Evolutionary conservation across 2,113 vertebrate species (phyloP), one percentile per base, ranked within the genome.

Genomic region (Dasyurus viverrinus): DNA sequence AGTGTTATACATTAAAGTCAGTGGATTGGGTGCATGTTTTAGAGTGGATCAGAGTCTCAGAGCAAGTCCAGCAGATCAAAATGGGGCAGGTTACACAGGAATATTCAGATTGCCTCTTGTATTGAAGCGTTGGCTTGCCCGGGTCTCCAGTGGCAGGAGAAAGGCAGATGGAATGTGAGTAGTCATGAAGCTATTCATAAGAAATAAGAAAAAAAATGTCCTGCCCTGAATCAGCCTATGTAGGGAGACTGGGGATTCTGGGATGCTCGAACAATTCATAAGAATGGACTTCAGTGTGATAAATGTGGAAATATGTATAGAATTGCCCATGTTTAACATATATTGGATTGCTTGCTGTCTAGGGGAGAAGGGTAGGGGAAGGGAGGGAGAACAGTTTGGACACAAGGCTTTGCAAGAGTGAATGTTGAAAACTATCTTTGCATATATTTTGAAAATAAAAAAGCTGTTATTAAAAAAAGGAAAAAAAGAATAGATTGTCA

Each of bases 261-360:
- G 96, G 90, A 94, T 95, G 68, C 92, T 84, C 94, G 95, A 92
- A 91, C 90, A 94, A 93, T 97, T 96, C 94, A 94, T 96, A 97
- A 94, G 94, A 97, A 96, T 96, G 94, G 96, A 91, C 53, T 54
- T 96, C 50, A 94, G 94, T 10, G 9, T 52, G 50, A 52, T 52
- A 52, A 52, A 52, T 52, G 50, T 52, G 50, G 50, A 52, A 52
- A 52, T 52, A 10, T 52, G 10, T 52, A 10, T 52, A 52, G 9
- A 10, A 52, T 52, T 50, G 50, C 50, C 5, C 50, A 52, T 48
- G 48, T 52, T 52, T 52, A 52, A 52, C 1, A 52, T 52, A 52
- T 52, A 52, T 52, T 52, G 50, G 50, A 52, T 52, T 52, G 50
- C 50, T 52, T 52, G 9, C 10, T 52, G 50, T 52, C 50, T 52